Evolutionary conservation across 2,113 vertebrate genomes (phyloP), one percentile per base, ranked within the genome.

Genomic region (Ammodytes marinus): DNA sequence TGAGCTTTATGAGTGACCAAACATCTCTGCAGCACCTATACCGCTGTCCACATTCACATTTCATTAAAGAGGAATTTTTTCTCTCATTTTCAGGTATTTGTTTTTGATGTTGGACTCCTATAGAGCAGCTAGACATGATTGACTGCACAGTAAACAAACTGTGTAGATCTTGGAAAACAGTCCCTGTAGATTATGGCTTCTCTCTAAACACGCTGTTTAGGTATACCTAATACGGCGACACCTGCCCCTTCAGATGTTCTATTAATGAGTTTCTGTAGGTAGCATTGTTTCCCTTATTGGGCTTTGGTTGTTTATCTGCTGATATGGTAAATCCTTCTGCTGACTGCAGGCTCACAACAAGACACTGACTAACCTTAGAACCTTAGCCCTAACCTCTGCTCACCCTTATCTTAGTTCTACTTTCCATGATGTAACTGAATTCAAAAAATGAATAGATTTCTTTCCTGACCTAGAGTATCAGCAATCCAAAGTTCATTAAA

Each of bases 401-500:
- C 35, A 73, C 55, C 14, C 19, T 15, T 8, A 55, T 63, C 42
- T 8, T 43, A 49, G 42, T 47, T 67, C 13, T 37, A 1, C 27
- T 27, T 27, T 27, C 27, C 13, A 35, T 67, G 64, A 4, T 37
- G 63, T 54, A 53, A 49, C 39, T 0, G 4, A 37, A 50, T n/a
- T 46, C 60, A 66, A 5, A 49, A 13, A 47, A 49, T 3, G 8
- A 14, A 46, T 74, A 4, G 50, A 74, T 74, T 54, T 27, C 2
- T 37, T 4, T 9, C 52, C 42, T 57, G 61, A 65, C 42, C 27
- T 2, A 0, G 6, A 46, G 8, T 5, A 46, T 46, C 10, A 46
- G 42, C 15, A 47, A 47, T 75, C 19, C 14, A 39, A 40, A 14
- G 52, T 65, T 75, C 52, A 57, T 66, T 39, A 55, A 35, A 66